phyloP scores from a whole-genome alignment of 2,113 vertebrate species.

The Ailurus styani region DNA sequence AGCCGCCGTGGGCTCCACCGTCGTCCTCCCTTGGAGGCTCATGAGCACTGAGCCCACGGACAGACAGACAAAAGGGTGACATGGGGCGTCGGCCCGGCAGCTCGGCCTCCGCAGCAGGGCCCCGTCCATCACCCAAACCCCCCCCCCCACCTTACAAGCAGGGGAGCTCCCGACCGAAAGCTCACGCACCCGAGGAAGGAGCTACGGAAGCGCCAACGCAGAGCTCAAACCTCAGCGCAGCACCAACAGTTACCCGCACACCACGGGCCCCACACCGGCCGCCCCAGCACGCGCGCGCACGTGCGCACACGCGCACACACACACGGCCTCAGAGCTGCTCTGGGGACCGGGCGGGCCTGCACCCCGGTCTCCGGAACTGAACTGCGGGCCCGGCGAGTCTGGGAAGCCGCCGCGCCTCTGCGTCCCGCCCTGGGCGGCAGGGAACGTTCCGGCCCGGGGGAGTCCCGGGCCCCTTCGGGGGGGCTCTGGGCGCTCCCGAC shows the following conservation, averaged over 20 bases:
- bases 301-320: no score
- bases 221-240: accelerated
- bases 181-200: accelerated
- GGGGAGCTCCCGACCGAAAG: accelerated
- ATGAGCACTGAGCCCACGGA: not conserved
- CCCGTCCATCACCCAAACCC: not conserved
- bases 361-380: not conserved
- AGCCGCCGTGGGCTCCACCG: accelerated
- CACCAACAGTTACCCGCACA: not conserved
- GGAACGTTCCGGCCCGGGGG: not conserved
- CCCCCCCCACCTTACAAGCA: no score
- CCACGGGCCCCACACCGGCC: no score
- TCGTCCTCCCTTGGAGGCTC: not conserved
- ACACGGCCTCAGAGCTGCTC: not conserved
- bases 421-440: not conserved
- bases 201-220: not conserved
- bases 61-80: not conserved
- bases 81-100: not conserved
- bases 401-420: not conserved
- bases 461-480: accelerated
- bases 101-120: no score
- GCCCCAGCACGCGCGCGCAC: no score
- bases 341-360: not conserved
- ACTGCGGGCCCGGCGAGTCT: not conserved
- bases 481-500: not conserved